Evolutionary conservation across 2,888 invertebrate genomes (phyloP).

Genomic region (Lasius fuliginosus): DNA sequence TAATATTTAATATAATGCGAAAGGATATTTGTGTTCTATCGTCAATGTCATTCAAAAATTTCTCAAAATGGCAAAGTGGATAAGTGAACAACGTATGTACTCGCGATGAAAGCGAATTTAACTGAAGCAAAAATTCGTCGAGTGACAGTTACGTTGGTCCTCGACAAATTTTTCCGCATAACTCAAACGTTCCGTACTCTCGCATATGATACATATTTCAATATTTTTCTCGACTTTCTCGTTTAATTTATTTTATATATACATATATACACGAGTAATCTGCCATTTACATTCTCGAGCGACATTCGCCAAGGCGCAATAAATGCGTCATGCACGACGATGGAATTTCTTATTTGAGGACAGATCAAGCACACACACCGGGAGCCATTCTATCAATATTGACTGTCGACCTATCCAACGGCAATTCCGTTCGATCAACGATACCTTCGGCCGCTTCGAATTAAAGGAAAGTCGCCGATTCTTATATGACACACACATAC

Average conservation of each 20-base stretch:
- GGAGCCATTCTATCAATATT: constrained; percentile 68
- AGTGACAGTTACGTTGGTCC: not conserved
- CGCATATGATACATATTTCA: not conserved
- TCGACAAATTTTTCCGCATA: not conserved
- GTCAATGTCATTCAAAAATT: constrained; percentile 12
- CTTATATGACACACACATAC: not conserved
- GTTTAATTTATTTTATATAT: not conserved
- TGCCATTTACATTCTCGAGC: not conserved
- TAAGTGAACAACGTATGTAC: constrained; percentile 11
- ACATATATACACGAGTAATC: not conserved
- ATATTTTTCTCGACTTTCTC: not conserved
- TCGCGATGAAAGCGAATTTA: constrained; percentile 13
- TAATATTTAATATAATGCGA: not conserved
- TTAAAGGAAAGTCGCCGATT: constrained; percentile 9
- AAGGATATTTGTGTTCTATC: not conserved
- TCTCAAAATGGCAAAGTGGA: constrained; percentile 1
- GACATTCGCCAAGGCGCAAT: constrained; percentile 28
- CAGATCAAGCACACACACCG: constrained; percentile 57
- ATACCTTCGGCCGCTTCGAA: not conserved
- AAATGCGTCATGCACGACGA: constrained; percentile 33
- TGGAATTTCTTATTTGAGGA: constrained; percentile 60
- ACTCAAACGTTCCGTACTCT: not conserved
- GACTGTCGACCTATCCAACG: constrained; percentile 53
- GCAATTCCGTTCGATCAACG: constrained; percentile 54
- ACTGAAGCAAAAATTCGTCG: not conserved